These are phyloP conservation scores for Marcusenius ussheri DNA, from an alignment of 2,113 vertebrate species.

Conservation along the genomic window DNA sequence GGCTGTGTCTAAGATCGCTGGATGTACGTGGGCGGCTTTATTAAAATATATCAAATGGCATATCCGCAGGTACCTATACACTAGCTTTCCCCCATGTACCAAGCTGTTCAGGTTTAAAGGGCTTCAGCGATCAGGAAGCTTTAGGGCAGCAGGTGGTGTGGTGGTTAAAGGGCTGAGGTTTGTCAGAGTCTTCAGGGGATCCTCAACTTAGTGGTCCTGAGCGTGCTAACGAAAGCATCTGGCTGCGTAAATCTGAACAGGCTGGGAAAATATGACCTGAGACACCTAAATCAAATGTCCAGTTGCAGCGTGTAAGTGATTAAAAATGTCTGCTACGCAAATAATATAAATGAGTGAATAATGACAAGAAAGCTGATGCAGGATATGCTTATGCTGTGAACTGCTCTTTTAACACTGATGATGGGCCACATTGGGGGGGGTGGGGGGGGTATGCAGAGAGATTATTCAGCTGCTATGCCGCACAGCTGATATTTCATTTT, in stretches of 20 bases:
- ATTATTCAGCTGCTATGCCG: neutral
- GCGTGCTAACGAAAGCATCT: neutral
- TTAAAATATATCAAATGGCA: neutral
- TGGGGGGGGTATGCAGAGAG: neutral
- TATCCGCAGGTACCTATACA: neutral
- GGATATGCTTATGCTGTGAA: neutral
- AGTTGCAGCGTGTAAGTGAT: neutral
- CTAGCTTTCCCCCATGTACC: neutral
- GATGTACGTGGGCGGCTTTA: neutral
- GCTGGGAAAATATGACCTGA: neutral
- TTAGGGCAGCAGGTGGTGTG: neutral
- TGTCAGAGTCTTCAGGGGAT: neutral
- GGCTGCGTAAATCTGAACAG: neutral
- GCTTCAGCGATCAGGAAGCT: neutral
- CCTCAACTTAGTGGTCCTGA: neutral
- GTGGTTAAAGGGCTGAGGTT: neutral
- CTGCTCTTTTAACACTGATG: neutral
- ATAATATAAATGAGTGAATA: neutral
- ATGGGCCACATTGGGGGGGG: neutral
- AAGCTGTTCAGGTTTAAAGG: neutral
- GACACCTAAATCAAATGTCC: neutral
- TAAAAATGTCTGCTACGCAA: neutral
- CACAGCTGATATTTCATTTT: conserved; percentile 5
- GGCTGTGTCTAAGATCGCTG: neutral
- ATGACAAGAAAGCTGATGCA: neutral